Conservation (phyloP, 2,113 vertebrate species). For the Heptranchias perlo region DNA sequence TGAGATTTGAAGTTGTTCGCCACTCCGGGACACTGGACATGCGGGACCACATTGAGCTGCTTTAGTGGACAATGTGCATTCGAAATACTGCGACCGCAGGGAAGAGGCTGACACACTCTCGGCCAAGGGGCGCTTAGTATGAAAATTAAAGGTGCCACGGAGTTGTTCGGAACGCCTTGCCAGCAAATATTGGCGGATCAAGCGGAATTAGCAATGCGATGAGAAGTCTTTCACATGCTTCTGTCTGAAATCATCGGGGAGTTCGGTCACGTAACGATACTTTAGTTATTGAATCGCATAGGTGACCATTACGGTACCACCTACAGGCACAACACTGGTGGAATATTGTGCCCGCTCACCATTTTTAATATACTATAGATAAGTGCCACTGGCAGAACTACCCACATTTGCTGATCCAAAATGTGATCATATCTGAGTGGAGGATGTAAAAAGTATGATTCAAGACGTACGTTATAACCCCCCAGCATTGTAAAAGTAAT, state of each 20-base stretch:
- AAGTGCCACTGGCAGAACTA: neutral
- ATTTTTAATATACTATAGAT: too few relatives aligned
- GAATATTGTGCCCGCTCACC: too few relatives aligned
- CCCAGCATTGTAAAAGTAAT: neutral
- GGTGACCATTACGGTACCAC: neutral
- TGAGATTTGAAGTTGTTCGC: neutral
- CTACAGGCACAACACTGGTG: neutral
- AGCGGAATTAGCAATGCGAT: neutral
- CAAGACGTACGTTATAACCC: neutral
- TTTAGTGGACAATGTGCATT: neutral
- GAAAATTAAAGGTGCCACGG: neutral
- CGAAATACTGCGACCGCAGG: neutral
- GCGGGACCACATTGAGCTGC: neutral
- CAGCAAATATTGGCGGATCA: neutral
- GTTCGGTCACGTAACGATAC: neutral
- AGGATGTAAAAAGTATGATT: neutral
- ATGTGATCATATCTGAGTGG: too few relatives aligned
- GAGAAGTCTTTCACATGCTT: neutral
- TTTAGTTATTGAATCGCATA: neutral
- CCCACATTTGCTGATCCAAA: neutral
- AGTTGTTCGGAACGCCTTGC: neutral
- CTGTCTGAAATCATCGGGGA: neutral
- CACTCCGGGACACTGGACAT: neutral
- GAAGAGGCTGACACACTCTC: neutral
- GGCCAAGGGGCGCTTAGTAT: too few relatives aligned